Conservation (phyloP, 2,888 invertebrate genomes). For the Marronus borbonicus region DNA sequence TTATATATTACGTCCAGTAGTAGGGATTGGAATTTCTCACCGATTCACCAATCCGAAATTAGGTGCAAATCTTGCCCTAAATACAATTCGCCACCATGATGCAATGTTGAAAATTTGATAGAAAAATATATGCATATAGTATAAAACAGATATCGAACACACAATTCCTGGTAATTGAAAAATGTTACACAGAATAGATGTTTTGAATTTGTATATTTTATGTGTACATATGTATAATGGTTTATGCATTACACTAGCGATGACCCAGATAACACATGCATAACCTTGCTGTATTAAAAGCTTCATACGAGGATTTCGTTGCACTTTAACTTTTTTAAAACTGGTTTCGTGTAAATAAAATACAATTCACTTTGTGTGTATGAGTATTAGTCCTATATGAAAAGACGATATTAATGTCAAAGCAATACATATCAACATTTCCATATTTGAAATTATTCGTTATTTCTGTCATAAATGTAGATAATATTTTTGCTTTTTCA, state of each 20-base stretch:
- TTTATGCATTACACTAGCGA: background rate
- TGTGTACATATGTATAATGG: background rate
- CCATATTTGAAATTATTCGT: too few species aligned
- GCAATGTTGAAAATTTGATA: background rate
- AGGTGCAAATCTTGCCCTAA: background rate
- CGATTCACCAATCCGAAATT: background rate
- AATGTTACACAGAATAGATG: background rate
- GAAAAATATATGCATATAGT: background rate
- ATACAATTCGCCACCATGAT: background rate
- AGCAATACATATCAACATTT: too few species aligned
- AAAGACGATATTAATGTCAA: too few species aligned
- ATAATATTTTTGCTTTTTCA: too few species aligned
- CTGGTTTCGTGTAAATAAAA: background rate
- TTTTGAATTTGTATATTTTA: background rate
- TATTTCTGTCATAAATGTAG: too few species aligned
- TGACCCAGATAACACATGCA: background rate
- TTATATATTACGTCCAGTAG: background rate
- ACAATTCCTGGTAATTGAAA: background rate
- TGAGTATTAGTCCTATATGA: too few species aligned
- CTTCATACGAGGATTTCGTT: background rate
- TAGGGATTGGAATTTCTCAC: background rate
- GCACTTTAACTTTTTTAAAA: background rate
- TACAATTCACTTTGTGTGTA: too few species aligned
- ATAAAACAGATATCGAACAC: background rate
- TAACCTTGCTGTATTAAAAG: constrained; percentile 1